phyloP scores from a whole-genome alignment of 1,140 invertebrate species.

The Pachyrhynchus sulphureomaculatus region DNA sequence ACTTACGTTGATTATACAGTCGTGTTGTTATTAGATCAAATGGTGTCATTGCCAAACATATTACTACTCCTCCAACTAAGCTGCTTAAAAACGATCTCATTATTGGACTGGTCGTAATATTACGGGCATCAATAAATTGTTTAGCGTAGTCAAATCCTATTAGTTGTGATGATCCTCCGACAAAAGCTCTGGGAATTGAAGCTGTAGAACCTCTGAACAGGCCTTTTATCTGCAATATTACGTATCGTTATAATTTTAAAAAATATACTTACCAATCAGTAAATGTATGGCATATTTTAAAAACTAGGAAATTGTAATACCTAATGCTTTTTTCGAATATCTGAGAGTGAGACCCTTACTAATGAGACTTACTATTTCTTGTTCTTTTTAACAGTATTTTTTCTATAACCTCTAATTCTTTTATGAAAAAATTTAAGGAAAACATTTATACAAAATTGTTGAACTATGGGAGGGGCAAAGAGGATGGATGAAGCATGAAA shows the following conservation, averaged over 20 bases:
- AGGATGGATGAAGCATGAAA: too few relatives aligned
- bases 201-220: constrained; percentile 76
- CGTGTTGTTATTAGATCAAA: constrained; percentile 89
- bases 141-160: constrained; percentile 74
- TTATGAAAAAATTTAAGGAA: too few relatives aligned
- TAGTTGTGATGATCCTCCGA: constrained; percentile 83
- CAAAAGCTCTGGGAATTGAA: constrained; percentile 72
- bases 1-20: constrained; percentile 85
- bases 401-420: too few relatives aligned
- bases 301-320: too few relatives aligned
- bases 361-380: too few relatives aligned
- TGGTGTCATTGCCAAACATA: constrained; percentile 82
- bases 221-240: constrained; percentile 54
- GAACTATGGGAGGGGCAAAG: too few relatives aligned
- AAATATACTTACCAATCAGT: too few relatives aligned
- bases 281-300: too few relatives aligned
- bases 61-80: constrained; percentile 75
- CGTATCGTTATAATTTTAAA: constrained; percentile 65
- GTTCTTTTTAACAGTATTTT: too few relatives aligned
- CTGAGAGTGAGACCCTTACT: too few relatives aligned
- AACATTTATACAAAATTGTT: too few relatives aligned
- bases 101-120: constrained; percentile 60
- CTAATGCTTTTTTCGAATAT: too few relatives aligned
- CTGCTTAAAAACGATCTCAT: constrained; percentile 73
- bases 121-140: constrained; percentile 58